These are phyloP conservation scores for Baronia brevicornis DNA, from an alignment of 2,888 invertebrate genomes.

Conservation along the genomic window DNA sequence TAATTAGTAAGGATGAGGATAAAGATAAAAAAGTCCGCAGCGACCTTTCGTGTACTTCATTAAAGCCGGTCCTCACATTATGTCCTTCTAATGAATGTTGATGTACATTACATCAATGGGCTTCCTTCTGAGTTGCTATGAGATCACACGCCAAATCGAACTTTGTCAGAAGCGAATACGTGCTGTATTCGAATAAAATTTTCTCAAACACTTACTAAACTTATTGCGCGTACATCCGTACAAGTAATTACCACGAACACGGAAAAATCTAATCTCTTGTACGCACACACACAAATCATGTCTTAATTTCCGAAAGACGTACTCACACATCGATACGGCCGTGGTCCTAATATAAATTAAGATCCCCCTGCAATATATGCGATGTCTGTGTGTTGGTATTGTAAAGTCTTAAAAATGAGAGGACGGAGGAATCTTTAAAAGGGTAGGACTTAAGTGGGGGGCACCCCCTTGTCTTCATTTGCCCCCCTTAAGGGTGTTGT, in stretches of 20 bases:
- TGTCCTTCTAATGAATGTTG: constrained; percentile 26
- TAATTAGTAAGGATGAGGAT: constrained; percentile 14
- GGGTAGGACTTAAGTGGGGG: constrained; percentile 71
- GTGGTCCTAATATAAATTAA: constrained; percentile 53
- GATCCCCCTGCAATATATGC: constrained; percentile 44
- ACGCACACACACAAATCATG: constrained; percentile 30
- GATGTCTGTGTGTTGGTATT: constrained; percentile 64
- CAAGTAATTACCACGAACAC: constrained; percentile 63
- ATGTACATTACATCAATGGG: constrained; percentile 12
- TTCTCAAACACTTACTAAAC: constrained; percentile 9
- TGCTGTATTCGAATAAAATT: constrained; percentile 5
- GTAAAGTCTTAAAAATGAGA: constrained; percentile 75
- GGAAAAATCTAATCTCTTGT: constrained; percentile 68
- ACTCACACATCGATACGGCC: constrained; percentile 30
- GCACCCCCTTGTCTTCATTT: constrained; percentile 39
- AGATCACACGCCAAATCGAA: constrained; percentile 6
- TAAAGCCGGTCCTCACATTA: constrained; percentile 43
- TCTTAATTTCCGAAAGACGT: constrained; percentile 33
- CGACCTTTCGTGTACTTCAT: constrained; percentile 36
- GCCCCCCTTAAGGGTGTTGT: constrained; percentile 38
- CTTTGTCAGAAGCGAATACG: constrained; percentile 8
- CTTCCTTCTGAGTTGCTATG: constrained; percentile 6
- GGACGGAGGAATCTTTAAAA: constrained; percentile 73
- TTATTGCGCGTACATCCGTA: constrained; percentile 21
- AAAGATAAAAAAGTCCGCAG: constrained; percentile 15